Base-by-base conservation (phyloP, 1,140 invertebrate species). In the Acromyrmex heyeri region DNA sequence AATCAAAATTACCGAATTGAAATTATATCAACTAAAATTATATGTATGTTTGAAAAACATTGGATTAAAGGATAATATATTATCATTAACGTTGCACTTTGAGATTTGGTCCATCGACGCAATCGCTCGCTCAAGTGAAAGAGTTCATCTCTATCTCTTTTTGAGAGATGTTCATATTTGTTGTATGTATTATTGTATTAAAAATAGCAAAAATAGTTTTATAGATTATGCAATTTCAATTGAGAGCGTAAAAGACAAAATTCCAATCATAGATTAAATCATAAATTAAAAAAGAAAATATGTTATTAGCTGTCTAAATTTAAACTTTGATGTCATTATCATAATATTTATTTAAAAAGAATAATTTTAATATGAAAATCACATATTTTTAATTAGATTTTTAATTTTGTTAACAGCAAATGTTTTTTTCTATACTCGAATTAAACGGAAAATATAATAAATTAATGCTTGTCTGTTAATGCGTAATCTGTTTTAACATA, bases 71-170 rank as follows among this genome's bases (percentile, higher is more conserved):
- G 14, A 27, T 44, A 76, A 16, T 34, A 21, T 16, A 14, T 76
- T 76, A 76, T 76, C 53, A 50, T 76, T 76, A 44, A 61, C 16
- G 16, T 14, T 12, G 57, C 16, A 10, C 16, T 64, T 77, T 48
- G 57, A 77, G 57, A 48, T 77, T 61, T 27, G n/a, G 34, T 61
- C 73, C 8, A 16, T 44, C 21, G 21, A 76, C 21, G 34, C 21
- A 61, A 61, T 24, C 21, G 14, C 8, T 59, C 30, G 30, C 72
- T 38, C 53, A 14, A 6, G 6, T n/a, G n/a, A 38, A 18, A 67
- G 34, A 34, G 64, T 44, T 44, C n/a, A 57, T 21, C 27, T 44
- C 38, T 65, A 38, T 38, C 18, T 67, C 30, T 44, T 21, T 34
- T 34, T 6, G 2, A 67, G 8, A 65, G 0, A 12, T 14, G 34